Conservation (phyloP, 2,888 invertebrate species). For the Apamea epomidion region DNA sequence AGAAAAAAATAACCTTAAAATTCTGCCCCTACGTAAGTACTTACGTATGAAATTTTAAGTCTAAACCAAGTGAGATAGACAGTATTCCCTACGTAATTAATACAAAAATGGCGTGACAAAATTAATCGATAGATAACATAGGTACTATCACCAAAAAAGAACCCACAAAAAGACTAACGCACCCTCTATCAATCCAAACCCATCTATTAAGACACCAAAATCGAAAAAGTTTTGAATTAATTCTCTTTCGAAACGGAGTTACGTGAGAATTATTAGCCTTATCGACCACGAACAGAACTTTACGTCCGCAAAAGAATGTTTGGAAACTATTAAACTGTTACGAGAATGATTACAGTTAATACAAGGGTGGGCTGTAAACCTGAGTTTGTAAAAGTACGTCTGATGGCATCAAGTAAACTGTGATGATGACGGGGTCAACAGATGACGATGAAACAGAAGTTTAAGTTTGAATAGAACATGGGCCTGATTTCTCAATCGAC, state of each 20-base stretch:
- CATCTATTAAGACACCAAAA: slow-evolving; percentile 65
- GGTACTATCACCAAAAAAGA: neutral
- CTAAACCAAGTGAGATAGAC: neutral
- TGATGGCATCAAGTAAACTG: slow-evolving; percentile 32
- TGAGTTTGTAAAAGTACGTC: slow-evolving; percentile 46
- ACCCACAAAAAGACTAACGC: slow-evolving; percentile 11
- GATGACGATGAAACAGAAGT: slow-evolving; percentile 29
- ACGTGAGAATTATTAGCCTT: slow-evolving; percentile 70
- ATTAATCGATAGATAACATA: neutral
- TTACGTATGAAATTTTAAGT: too few species aligned
- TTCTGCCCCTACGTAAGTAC: too few species aligned
- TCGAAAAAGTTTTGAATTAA: slow-evolving; percentile 78
- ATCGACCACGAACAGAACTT: slow-evolving; percentile 68
- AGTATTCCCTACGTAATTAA: neutral
- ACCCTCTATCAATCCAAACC: slow-evolving; percentile 20
- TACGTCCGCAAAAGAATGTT: slow-evolving; percentile 59
- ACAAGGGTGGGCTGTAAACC: slow-evolving; percentile 44
- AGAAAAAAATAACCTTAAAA: too few species aligned
- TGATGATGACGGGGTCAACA: neutral
- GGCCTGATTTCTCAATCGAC: too few species aligned
- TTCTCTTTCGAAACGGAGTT: slow-evolving; percentile 66
- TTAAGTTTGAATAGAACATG: neutral
- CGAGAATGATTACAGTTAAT: slow-evolving; percentile 56
- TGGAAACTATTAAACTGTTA: slow-evolving; percentile 65
- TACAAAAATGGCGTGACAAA: neutral